These are phyloP conservation scores for Vicugna pacos DNA, from an alignment of 2,113 vertebrate genomes.

Conservation along the genomic window DNA sequence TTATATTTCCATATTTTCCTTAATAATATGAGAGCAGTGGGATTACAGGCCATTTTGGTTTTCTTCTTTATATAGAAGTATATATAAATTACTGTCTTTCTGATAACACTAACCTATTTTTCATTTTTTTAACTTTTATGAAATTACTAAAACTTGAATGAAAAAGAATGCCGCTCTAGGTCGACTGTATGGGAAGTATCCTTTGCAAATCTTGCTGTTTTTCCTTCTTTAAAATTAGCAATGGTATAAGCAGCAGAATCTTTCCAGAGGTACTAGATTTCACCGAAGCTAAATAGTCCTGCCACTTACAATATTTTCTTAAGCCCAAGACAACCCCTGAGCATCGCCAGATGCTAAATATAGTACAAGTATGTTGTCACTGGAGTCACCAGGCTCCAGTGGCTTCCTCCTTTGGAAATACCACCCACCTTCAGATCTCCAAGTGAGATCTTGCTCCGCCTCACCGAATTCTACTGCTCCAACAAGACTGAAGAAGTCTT, in stretches of 20 bases:
- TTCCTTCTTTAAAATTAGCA: neutral
- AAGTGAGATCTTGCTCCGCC: slow-evolving; percentile 81
- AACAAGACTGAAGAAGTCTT: slow-evolving; percentile 85
- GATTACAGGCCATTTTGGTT: neutral
- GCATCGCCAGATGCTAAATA: neutral
- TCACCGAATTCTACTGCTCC: slow-evolving; percentile 79
- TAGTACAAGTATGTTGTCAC: fast-evolving
- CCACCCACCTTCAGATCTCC: slow-evolving; percentile 83
- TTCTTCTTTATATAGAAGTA: slow-evolving; percentile 25
- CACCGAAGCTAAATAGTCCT: neutral
- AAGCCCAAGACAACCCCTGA: neutral
- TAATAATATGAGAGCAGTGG: neutral
- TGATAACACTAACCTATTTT: neutral
- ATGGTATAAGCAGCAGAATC: neutral
- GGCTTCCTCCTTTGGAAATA: neutral
- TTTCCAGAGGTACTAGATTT: neutral
- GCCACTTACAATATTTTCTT: neutral
- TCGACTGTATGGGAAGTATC: neutral
- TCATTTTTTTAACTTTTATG: neutral
- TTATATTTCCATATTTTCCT: neutral
- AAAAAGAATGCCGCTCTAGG: neutral
- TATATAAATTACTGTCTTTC: neutral
- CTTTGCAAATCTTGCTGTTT: neutral
- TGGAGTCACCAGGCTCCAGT: neutral
- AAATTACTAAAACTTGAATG: neutral